Base-by-base conservation (phyloP, 1,140 invertebrate genomes). In the Drosophila busckii region DNA sequence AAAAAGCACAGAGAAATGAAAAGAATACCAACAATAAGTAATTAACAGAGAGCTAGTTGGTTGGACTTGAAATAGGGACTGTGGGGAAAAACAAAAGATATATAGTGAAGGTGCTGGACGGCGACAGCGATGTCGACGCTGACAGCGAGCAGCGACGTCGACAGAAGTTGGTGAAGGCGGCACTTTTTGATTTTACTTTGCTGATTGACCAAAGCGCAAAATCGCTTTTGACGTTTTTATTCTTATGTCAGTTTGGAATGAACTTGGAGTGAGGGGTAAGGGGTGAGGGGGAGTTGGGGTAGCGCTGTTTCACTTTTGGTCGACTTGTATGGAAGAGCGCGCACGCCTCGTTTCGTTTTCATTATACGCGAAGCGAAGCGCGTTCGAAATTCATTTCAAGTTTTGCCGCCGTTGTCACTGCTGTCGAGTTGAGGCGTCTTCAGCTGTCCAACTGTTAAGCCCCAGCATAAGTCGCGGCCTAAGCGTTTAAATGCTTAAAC, bases 191-290 rank as follows among this genome's bases (percentile, higher is more conserved):
- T 78, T 82, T 73, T 62, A 42, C 40, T 66, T 65, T 54, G 62
- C 61, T 59, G 75, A n/a, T 52, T 69, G 73, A 82, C 49, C 75
- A 68, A 70, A 67, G 64, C 66, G 56, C 78, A 83, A 82, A 82
- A 83, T 82, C 70, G 70, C 76, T 82, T 82, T 82, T 82, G 76
- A 82, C 75, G 76, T 75, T 83, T 80, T 76, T 82, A 78, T 82
- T 82, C 75, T 70, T 82, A 56, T 70, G 61, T 83, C 69, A 48
- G 52, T 61, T 76, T 32, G 68, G 62, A 45, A 46, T 65, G 64
- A 55, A 65, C 50, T 65, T 65, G 55, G 29, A 40, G n/a, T n/a
- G n/a, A n/a, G n/a, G n/a, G n/a, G n/a, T n/a, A n/a, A 13, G 10
- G 23, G 48, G 34, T n/a, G n/a, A n/a, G n/a, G n/a, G n/a, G n/a